phyloP scores from a whole-genome alignment of 2,888 invertebrate genomes.

The Lasiommata megera region DNA sequence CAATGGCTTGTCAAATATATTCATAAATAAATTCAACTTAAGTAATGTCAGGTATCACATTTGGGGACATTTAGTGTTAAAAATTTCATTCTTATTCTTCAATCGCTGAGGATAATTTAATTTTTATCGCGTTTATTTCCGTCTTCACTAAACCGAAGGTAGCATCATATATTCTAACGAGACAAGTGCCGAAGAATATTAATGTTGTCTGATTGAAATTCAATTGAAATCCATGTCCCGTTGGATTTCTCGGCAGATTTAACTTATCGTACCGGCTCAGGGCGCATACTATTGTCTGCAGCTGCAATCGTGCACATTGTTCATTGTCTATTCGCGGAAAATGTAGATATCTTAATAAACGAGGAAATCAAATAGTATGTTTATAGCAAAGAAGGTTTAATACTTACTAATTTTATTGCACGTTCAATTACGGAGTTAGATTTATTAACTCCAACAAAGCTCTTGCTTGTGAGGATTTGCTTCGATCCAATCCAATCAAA shows the following conservation, averaged over 20 bases:
- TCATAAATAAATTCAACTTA: too few species aligned
- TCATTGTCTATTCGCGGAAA: conserved; percentile 58
- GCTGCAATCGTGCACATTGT: conserved; percentile 61
- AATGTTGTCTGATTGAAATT: conserved; percentile 25
- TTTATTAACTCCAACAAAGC: too few species aligned
- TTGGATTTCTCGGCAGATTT: conserved; percentile 41
- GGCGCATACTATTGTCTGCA: conserved; percentile 54
- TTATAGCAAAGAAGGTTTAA: conserved; percentile 1
- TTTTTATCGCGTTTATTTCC: not conserved
- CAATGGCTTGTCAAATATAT: too few species aligned
- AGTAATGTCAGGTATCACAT: too few species aligned
- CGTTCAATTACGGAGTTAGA: too few species aligned
- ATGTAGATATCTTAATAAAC: conserved; percentile 21
- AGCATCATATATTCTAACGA: conserved; percentile 6
- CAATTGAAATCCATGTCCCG: conserved; percentile 39
- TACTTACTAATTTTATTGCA: not conserved
- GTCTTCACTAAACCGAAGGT: not conserved
- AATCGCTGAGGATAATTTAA: too few species aligned
- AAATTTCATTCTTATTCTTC: too few species aligned
- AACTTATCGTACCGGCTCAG: conserved; percentile 49
- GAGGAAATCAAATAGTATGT: conserved; percentile 14
- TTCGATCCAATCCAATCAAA: too few species aligned
- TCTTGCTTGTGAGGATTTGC: too few species aligned
- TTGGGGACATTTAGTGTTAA: too few species aligned
- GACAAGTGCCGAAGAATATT: conserved; percentile 16